A percentile compares a stretch with the other conserved stretches of the same genome.
Conservation (phyloP, 2,888 invertebrate species). For the Hesperia comma region DNA sequence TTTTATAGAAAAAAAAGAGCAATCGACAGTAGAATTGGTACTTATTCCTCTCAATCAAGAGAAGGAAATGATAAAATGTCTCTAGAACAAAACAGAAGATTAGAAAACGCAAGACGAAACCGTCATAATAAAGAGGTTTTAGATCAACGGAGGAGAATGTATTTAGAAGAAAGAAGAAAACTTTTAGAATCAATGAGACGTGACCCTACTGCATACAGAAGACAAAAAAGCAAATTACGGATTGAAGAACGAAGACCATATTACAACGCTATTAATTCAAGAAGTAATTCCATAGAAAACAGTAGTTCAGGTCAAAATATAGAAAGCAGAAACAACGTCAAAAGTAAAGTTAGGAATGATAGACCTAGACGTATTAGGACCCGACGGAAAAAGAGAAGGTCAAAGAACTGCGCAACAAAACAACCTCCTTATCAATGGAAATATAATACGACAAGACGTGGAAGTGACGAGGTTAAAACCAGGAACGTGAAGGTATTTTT, state of each 20-base stretch:
- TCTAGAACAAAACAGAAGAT: slow-evolving; percentile 68
- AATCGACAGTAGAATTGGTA: slow-evolving; percentile 52
- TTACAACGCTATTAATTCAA: slow-evolving; percentile 48
- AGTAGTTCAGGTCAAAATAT: slow-evolving; percentile 62
- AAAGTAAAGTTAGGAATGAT: slow-evolving; percentile 54
- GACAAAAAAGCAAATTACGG: slow-evolving; percentile 61
- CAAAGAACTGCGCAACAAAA: slow-evolving; percentile 76
- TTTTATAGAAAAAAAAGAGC: slow-evolving; percentile 70
- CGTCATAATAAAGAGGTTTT: slow-evolving; percentile 85
- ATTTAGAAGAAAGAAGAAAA: slow-evolving; percentile 66
- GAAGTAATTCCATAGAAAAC: slow-evolving; percentile 61
- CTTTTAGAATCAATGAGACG: slow-evolving; percentile 67
- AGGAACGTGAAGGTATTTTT: slow-evolving; percentile 22
- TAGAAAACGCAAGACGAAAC: slow-evolving; percentile 76
- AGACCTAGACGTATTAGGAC: slow-evolving; percentile 61
- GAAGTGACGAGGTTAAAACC: slow-evolving; percentile 19
- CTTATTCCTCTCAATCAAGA: slow-evolving; percentile 53
- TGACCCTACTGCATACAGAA: slow-evolving; percentile 71
- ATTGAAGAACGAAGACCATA: slow-evolving; percentile 65
- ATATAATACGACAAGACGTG: slow-evolving; percentile 35
- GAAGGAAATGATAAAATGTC: slow-evolving; percentile 76
- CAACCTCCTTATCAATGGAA: slow-evolving; percentile 75
- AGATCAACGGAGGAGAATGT: slow-evolving; percentile 70
- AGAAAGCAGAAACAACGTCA: slow-evolving; percentile 52
- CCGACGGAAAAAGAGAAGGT: slow-evolving; percentile 67